phyloP scores from a whole-genome alignment of 2,888 invertebrate genomes.

The Drosophila paramelanica region DNA sequence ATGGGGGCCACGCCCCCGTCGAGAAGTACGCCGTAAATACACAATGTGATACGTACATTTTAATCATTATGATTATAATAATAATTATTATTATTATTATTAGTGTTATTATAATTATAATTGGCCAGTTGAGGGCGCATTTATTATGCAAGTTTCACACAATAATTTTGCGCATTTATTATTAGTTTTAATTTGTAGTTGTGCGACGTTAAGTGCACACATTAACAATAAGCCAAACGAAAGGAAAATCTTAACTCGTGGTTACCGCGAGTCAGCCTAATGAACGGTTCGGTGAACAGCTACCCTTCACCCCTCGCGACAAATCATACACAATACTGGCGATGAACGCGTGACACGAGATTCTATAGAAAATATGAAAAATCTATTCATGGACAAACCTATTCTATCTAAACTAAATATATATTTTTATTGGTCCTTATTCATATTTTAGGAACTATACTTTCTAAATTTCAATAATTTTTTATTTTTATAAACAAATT shows the following conservation, averaged over 20 bases:
- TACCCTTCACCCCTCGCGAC: not conserved
- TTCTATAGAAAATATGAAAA: too few relatives aligned
- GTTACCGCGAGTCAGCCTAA: constrained; percentile 7
- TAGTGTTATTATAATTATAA: constrained; percentile 27
- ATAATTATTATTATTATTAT: constrained; percentile 17
- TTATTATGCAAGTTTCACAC: constrained; percentile 40
- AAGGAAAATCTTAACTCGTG: constrained; percentile 39
- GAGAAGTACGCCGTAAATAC: constrained; percentile 11
- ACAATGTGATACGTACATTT: constrained; percentile 2
- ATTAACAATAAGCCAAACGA: constrained; percentile 48
- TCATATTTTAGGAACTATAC: too few relatives aligned
- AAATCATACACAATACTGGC: not conserved
- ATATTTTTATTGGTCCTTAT: not conserved
- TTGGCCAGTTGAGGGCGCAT: constrained; percentile 26
- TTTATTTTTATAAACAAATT: not conserved
- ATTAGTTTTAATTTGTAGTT: constrained; percentile 48
- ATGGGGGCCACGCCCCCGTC: constrained; percentile 36
- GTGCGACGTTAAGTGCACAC: constrained; percentile 46
- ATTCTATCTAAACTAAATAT: too few relatives aligned
- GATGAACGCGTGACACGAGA: constrained; percentile 44
- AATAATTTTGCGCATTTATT: constrained; percentile 42
- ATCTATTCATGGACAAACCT: too few relatives aligned
- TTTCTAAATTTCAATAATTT: not conserved
- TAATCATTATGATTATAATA: constrained; percentile 31
- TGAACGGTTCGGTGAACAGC: constrained; percentile 34